These are phyloP conservation scores for Fregetta grallaria DNA, from an alignment of 2,113 vertebrate genomes.

Conservation along the genomic window DNA sequence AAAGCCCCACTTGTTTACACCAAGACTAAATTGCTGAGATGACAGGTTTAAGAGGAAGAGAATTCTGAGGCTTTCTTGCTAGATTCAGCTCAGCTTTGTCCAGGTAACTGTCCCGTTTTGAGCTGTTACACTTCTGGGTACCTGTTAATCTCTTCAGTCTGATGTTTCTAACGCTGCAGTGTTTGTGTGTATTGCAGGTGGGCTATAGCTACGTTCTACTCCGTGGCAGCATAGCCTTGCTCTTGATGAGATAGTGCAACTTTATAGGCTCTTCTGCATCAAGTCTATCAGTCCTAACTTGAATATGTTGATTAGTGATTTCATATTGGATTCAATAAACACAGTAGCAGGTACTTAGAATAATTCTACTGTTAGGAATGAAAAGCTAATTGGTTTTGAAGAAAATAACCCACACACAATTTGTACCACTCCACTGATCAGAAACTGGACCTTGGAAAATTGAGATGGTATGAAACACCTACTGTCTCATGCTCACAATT, in stretches of 20 bases:
- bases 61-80: neutral
- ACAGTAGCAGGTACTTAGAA: neutral
- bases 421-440: constrained; percentile 42
- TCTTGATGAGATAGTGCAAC: neutral
- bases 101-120: accelerated
- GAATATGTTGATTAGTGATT: neutral
- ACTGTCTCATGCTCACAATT: constrained; percentile 29
- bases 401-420: constrained; percentile 28
- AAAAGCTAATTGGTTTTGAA: constrained; percentile 58
- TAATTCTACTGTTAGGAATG: constrained; percentile 1
- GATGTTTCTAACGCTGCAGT: neutral
- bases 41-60: neutral
- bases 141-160: neutral
- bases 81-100: neutral
- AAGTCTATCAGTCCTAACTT: neutral
- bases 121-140: neutral
- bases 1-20: neutral
- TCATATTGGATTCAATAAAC: neutral
- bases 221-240: neutral
- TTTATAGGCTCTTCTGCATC: neutral
- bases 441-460: constrained; percentile 62
- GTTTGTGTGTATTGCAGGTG: neutral
- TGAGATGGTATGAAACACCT: constrained; percentile 56
- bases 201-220: neutral
- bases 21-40: neutral